Conservation (phyloP, 2,113 vertebrate genomes). For the Poeciliopsis prolifica region DNA sequence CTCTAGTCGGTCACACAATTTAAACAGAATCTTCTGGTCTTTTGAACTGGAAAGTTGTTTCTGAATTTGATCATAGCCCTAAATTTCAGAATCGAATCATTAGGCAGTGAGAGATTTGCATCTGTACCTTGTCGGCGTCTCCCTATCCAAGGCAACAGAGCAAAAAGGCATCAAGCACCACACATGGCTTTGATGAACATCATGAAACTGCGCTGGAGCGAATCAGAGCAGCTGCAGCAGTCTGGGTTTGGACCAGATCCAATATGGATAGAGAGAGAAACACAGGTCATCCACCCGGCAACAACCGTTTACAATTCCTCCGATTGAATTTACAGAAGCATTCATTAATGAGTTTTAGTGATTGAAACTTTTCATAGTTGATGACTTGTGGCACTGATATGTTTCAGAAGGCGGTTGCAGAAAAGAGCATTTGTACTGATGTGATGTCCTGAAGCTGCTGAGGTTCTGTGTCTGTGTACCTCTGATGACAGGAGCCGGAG, state of each 20-base stretch:
- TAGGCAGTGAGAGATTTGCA: no score
- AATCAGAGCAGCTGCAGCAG: constrained; percentile 37
- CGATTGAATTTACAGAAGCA: neutral
- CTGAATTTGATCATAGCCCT: no score
- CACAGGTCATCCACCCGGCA: no score
- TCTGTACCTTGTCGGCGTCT: constrained; percentile 23
- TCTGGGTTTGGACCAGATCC: constrained; percentile 29
- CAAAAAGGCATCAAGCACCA: constrained; percentile 50
- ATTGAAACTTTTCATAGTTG: neutral
- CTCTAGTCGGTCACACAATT: no score
- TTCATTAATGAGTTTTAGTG: neutral
- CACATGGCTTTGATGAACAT: constrained; percentile 64
- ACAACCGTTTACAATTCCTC: neutral
- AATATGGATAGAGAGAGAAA: constrained; percentile 3
- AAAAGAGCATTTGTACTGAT: neutral
- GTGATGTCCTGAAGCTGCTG: neutral
- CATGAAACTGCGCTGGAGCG: constrained; percentile 27
- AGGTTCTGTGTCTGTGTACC: neutral
- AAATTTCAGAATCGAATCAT: no score
- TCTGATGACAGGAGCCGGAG: neutral
- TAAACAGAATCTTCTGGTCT: no score
- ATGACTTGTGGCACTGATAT: neutral
- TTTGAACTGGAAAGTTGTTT: no score
- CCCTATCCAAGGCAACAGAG: constrained; percentile 47
- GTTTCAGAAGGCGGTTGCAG: neutral